phyloP scores from a whole-genome alignment of 2,113 vertebrate species.

The Oxyura jamaicensis region DNA sequence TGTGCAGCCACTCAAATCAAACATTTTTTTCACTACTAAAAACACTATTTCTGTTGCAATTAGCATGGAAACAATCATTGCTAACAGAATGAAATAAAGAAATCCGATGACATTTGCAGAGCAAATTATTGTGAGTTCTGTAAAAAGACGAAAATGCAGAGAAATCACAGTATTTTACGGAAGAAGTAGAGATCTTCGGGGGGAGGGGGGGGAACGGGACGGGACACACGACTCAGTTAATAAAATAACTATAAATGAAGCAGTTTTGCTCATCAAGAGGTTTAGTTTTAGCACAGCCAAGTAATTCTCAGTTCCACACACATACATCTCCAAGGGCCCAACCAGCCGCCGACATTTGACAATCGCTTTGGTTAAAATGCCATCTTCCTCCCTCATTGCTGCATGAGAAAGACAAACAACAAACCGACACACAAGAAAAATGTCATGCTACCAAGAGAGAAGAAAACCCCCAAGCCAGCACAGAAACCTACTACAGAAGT shows the following conservation, averaged over 20 bases:
- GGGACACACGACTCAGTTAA: background rate
- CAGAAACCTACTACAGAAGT: background rate
- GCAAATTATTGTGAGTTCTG: background rate
- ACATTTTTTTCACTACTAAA: background rate
- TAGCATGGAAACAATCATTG: background rate
- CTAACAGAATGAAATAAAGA: background rate
- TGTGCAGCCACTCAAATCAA: background rate
- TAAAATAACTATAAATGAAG: background rate
- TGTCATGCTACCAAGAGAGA: background rate
- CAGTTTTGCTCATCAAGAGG: background rate
- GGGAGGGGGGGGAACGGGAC: background rate
- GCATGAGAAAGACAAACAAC: background rate
- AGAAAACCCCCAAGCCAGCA: background rate
- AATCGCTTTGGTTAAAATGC: background rate
- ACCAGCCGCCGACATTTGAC: background rate
- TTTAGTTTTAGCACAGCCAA: background rate
- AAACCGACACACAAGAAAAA: background rate
- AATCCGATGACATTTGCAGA: background rate
- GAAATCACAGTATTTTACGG: background rate
- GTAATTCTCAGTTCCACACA: background rate
- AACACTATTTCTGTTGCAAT: background rate
- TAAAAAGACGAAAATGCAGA: background rate
- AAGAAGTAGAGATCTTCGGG: background rate
- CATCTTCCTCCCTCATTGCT: background rate
- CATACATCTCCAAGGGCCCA: background rate